These are phyloP conservation scores for Drosophila orena DNA, from an alignment of 1,140 invertebrate species.

Conservation along the genomic window DNA sequence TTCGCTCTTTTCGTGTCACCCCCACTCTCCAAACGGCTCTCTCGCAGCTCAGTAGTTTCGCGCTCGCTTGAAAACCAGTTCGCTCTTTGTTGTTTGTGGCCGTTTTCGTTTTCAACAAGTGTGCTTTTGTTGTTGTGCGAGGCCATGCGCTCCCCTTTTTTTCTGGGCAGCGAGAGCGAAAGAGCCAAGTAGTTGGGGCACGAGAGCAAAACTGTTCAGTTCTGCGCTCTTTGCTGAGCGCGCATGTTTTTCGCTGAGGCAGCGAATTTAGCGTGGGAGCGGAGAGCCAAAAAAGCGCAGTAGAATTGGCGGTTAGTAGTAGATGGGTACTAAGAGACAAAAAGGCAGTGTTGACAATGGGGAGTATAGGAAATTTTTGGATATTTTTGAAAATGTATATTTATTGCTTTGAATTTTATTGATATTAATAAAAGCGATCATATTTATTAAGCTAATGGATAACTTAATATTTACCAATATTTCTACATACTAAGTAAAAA, in stretches of 20 bases:
- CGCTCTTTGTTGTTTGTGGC: slow-evolving; percentile 52
- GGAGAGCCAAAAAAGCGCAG: slow-evolving; percentile 49
- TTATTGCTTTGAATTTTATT: too few relatives aligned
- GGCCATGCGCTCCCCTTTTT: slow-evolving; percentile 53
- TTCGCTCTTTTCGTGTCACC: slow-evolving; percentile 38
- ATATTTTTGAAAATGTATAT: too few relatives aligned
- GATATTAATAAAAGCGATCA: too few relatives aligned
- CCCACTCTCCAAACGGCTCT: slow-evolving; percentile 12
- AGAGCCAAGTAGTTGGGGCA: slow-evolving; percentile 1
- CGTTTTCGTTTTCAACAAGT: slow-evolving; percentile 84
- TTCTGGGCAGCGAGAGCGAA: neutral
- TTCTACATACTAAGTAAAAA: too few relatives aligned
- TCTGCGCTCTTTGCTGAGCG: slow-evolving; percentile 65
- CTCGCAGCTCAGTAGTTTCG: slow-evolving; percentile 28
- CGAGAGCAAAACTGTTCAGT: slow-evolving; percentile 3
- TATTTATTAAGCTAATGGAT: too few relatives aligned
- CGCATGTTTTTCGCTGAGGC: slow-evolving; percentile 65
- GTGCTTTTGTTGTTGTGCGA: slow-evolving; percentile 77
- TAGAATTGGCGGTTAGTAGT: slow-evolving; percentile 58
- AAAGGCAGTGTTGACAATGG: slow-evolving; percentile 5
- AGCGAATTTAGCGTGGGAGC: slow-evolving; percentile 6
- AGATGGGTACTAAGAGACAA: slow-evolving; percentile 19
- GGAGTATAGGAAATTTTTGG: neutral
- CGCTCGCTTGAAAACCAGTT: slow-evolving; percentile 64
- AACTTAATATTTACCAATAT: too few relatives aligned